Evolutionary conservation across 2,797 vertebrate genomes (phyloP).

Genomic region (Peromyscus eremicus): DNA sequence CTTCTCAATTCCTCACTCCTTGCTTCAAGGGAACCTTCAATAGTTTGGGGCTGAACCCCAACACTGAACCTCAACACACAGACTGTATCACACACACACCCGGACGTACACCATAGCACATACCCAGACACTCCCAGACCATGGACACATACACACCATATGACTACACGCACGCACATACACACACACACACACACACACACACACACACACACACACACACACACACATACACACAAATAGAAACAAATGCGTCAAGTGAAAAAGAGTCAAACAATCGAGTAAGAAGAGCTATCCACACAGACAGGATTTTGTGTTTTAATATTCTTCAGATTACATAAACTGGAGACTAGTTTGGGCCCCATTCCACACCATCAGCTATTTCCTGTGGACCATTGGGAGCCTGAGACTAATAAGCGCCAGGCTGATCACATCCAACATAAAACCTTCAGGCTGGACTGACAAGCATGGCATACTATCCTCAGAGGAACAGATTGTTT

Average conservation of each 20-base stretch:
- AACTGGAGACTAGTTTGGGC: background rate
- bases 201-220: background rate
- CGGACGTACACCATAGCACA: fast-evolving
- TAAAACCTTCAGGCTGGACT: background rate
- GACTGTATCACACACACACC: background rate
- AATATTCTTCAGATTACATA: background rate
- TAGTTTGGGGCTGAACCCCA: no score
- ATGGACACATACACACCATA: background rate
- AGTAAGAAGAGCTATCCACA: background rate
- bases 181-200: background rate
- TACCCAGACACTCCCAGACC: background rate
- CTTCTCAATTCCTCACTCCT: no score
- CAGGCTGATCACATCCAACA: background rate
- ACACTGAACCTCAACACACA: no score
- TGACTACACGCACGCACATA: background rate
- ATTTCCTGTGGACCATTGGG: background rate
- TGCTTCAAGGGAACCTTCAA: background rate
- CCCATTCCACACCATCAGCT: background rate
- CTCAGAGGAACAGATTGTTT: background rate
- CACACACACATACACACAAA: background rate
- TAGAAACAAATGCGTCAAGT: background rate
- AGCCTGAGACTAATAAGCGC: background rate
- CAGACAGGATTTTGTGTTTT: background rate
- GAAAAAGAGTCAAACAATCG: background rate
- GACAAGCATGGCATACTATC: background rate